Conservation (phyloP, 1,140 invertebrate genomes). For the Rhagoletis pomonella region DNA sequence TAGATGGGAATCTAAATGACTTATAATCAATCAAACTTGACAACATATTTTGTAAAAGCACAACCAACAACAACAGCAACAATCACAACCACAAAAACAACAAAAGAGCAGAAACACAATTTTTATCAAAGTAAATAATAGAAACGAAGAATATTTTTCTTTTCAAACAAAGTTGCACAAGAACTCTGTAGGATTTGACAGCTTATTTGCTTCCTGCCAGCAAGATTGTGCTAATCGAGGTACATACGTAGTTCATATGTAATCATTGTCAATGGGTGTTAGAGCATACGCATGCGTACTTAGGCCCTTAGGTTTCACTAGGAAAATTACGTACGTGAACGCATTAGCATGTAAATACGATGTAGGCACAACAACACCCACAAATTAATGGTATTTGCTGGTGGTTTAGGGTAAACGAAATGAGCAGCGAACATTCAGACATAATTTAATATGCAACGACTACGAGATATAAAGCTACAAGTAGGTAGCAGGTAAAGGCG, state of each 20-base stretch:
- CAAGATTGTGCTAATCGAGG: background rate
- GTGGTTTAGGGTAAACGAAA: background rate
- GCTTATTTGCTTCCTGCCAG: slow-evolving; percentile 17
- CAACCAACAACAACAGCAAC: background rate
- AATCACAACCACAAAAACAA: no score
- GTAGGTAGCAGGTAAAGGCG: no score
- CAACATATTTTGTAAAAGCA: slow-evolving; percentile 3
- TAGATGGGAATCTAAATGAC: background rate
- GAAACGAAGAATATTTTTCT: no score
- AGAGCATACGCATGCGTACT: background rate
- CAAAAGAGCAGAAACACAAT: background rate
- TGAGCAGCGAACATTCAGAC: background rate
- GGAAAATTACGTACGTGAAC: background rate
- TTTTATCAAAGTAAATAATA: no score
- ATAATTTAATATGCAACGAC: no score
- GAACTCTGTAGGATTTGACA: background rate
- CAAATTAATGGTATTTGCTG: background rate
- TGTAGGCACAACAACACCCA: no score
- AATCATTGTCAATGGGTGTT: background rate
- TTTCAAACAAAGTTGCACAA: background rate
- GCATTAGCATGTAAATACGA: background rate
- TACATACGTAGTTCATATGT: background rate
- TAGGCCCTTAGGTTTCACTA: background rate
- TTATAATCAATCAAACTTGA: slow-evolving; percentile 50
- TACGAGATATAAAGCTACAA: no score